Percentiles rank a stretch among this genome's conserved stretches.
Conservation (phyloP, 2,888 invertebrate species). For the Tyria jacobaeae region DNA sequence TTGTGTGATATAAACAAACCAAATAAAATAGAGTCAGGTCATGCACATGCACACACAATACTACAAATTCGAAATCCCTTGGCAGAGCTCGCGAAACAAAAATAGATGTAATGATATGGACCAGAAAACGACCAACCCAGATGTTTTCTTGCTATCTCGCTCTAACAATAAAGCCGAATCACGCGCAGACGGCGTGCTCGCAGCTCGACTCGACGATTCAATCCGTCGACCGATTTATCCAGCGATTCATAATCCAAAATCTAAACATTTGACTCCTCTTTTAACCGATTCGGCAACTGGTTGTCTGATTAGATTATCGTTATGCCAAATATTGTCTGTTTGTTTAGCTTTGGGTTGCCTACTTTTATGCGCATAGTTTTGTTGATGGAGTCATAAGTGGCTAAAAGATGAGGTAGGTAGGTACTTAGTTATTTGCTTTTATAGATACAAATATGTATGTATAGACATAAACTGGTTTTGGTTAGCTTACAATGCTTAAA, state of each 20-base stretch:
- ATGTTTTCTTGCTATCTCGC: slow-evolving; percentile 67
- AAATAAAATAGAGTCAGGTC: slow-evolving; percentile 34
- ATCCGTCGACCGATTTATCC: slow-evolving; percentile 36
- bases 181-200: slow-evolving; percentile 59
- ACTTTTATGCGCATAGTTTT: slow-evolving; percentile 24
- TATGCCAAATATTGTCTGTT: slow-evolving; percentile 37
- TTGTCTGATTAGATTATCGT: slow-evolving; percentile 31
- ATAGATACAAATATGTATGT: not conserved
- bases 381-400: not conserved
- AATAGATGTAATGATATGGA: slow-evolving; percentile 54
- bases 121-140: slow-evolving; percentile 59
- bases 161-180: slow-evolving; percentile 54
- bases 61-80: slow-evolving; percentile 45
- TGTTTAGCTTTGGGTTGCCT: slow-evolving; percentile 26
- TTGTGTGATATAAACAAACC: slow-evolving; percentile 11
- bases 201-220: slow-evolving; percentile 53
- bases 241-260: slow-evolving; percentile 14
- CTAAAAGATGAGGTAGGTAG: not conserved
- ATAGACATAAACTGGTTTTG: not conserved
- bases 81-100: slow-evolving; percentile 42
- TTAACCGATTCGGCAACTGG: slow-evolving; percentile 22
- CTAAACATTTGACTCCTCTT: slow-evolving; percentile 32
- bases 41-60: slow-evolving; percentile 25
- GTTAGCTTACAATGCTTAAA: not conserved
- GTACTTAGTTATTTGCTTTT: not conserved